Conservation (phyloP, 2,797 vertebrate species). For the Iguana delicatissima region DNA sequence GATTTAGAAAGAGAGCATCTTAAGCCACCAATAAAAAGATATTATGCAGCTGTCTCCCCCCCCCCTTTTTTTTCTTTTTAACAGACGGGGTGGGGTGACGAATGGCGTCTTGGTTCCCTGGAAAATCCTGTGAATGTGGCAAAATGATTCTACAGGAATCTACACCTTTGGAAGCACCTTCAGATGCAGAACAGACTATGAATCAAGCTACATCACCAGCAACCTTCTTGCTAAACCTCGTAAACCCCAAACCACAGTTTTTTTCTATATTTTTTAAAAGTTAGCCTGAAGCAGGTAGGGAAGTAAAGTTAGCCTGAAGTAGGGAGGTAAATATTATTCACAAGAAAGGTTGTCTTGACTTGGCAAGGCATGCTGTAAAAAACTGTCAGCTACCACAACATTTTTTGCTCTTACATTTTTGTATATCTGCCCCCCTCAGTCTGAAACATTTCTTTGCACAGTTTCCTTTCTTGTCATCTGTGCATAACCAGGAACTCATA, state of each 20-base stretch:
- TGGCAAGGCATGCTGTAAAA: too few species aligned
- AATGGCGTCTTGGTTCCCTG: background rate
- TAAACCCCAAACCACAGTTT: background rate
- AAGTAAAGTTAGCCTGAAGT: background rate
- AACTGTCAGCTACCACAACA: too few species aligned
- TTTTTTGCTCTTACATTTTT: constrained; percentile 11
- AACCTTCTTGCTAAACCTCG: background rate
- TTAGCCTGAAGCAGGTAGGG: background rate
- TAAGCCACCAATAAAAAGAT: background rate
- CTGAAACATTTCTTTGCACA: constrained; percentile 38
- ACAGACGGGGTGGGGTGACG: too few species aligned
- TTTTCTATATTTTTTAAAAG: background rate
- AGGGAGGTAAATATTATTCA: background rate
- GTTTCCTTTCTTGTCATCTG: constrained; percentile 31
- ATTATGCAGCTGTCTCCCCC: background rate
- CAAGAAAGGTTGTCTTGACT: too few species aligned
- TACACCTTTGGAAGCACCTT: background rate
- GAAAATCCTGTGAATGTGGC: too few species aligned
- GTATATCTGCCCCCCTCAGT: constrained; percentile 38
- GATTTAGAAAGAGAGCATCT: too few species aligned
- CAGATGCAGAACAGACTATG: background rate
- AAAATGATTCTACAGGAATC: too few species aligned
- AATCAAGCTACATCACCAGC: background rate
- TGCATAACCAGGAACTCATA: constrained; percentile 7
- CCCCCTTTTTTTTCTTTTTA: background rate